Conservation (phyloP, 2,888 invertebrate genomes). For the Phortica magna region DNA sequence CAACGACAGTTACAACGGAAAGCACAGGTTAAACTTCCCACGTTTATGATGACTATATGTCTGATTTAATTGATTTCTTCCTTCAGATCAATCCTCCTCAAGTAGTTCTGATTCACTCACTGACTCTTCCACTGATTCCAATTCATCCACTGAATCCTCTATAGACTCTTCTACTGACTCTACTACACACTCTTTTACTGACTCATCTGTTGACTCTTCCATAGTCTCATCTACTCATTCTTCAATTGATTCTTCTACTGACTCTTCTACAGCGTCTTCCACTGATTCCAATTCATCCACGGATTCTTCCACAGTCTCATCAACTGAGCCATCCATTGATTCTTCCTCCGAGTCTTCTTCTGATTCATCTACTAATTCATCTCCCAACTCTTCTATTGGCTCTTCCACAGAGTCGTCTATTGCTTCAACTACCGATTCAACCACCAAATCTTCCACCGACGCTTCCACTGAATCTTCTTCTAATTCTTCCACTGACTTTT, state of each 20-base stretch:
- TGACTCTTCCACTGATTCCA: neutral
- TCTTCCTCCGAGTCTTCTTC: too few species aligned
- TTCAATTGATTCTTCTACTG: neutral
- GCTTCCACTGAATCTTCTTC: too few species aligned
- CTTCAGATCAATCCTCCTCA: neutral
- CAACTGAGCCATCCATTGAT: too few species aligned
- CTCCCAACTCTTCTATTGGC: too few species aligned
- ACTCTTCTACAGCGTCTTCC: neutral
- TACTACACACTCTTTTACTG: neutral
- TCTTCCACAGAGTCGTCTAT: neutral
- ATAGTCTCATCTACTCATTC: neutral
- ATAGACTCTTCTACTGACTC: neutral
- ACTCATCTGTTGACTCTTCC: neutral
- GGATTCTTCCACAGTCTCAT: too few species aligned
- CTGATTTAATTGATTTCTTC: neutral
- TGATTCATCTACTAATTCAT: neutral
- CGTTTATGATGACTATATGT: neutral
- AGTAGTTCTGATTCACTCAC: neutral
- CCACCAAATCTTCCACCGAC: neutral
- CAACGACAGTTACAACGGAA: conserved; percentile 5
- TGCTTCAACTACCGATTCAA: neutral
- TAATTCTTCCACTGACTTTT: neutral
- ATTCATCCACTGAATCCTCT: neutral
- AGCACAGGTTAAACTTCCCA: neutral
- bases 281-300: neutral